These are phyloP conservation scores for Hydrotaea cyrtoneurina DNA, from an alignment of 2,888 invertebrate species.

Conservation along the genomic window DNA sequence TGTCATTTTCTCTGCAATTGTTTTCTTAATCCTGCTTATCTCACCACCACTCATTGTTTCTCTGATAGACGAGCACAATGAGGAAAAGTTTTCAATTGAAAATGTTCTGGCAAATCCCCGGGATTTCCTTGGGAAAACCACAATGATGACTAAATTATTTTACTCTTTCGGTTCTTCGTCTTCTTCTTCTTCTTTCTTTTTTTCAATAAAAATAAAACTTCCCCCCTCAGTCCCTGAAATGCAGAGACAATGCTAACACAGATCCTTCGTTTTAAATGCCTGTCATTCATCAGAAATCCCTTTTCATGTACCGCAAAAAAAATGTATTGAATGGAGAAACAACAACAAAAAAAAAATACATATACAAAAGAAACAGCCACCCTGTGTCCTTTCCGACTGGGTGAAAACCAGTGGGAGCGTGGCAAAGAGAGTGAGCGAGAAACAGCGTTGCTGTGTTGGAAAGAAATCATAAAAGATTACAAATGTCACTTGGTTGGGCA, in stretches of 20 bases:
- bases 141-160: slow-evolving; percentile 31
- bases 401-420: too few relatives aligned
- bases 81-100: slow-evolving; percentile 23
- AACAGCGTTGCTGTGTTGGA: slow-evolving; percentile 7
- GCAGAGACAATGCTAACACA: slow-evolving; percentile 39
- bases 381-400: slow-evolving; percentile 30
- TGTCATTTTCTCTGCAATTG: neutral
- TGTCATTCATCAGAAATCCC: slow-evolving; percentile 62
- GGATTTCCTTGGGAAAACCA: slow-evolving; percentile 20
- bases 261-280: slow-evolving; percentile 49
- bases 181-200: too few relatives aligned
- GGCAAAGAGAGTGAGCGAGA: neutral
- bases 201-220: neutral
- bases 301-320: slow-evolving; percentile 36
- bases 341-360: neutral
- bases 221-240: too few relatives aligned
- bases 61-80: neutral
- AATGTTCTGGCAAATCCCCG: slow-evolving; percentile 21
- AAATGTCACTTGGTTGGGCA: slow-evolving; percentile 35
- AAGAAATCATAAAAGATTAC: slow-evolving; percentile 49
- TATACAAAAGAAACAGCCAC: slow-evolving; percentile 37
- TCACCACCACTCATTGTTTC: slow-evolving; percentile 4
- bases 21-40: slow-evolving; percentile 5
- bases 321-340: neutral
- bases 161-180: neutral